phyloP scores from a whole-genome alignment of 2,888 invertebrate genomes.

The Rutpela maculata region DNA sequence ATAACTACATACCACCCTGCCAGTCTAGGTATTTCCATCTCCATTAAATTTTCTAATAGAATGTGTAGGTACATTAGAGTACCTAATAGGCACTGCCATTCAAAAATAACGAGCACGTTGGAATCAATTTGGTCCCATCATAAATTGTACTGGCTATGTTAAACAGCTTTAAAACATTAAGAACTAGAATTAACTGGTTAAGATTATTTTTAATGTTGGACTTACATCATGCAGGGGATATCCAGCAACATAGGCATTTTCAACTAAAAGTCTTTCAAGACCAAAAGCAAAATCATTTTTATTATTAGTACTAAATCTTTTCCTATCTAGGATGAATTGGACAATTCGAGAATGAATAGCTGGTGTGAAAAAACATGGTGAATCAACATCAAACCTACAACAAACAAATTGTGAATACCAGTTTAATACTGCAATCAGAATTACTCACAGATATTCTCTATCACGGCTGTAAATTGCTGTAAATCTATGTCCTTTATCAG shows the following conservation, averaged over 20 bases:
- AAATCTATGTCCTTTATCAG: constrained; percentile 85
- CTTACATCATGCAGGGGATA: constrained; percentile 93
- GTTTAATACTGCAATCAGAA: background rate
- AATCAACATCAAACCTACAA: constrained; percentile 87
- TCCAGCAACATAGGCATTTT: constrained; percentile 85
- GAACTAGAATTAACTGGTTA: constrained; percentile 13
- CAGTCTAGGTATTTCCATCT: too few species aligned
- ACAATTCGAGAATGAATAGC: constrained; percentile 91
- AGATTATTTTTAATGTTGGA: constrained; percentile 42
- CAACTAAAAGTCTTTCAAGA: constrained; percentile 83
- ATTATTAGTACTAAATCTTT: constrained; percentile 82
- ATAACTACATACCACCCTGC: too few species aligned
- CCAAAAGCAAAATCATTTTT: constrained; percentile 89
- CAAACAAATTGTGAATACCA: background rate
- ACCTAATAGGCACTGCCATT: too few species aligned
- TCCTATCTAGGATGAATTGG: constrained; percentile 93
- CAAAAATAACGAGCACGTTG: too few species aligned
- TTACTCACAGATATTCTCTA: constrained; percentile 91
- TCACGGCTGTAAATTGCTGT: constrained; percentile 93
- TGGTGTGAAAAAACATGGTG: constrained; percentile 90
- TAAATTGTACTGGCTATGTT: too few species aligned
- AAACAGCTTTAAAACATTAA: too few species aligned
- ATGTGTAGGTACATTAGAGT: too few species aligned
- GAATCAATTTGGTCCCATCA: too few species aligned
- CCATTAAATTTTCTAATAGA: too few species aligned